Evolutionary conservation across 2,888 invertebrate species (phyloP).

Genomic region (Cynaeus angustus): DNA sequence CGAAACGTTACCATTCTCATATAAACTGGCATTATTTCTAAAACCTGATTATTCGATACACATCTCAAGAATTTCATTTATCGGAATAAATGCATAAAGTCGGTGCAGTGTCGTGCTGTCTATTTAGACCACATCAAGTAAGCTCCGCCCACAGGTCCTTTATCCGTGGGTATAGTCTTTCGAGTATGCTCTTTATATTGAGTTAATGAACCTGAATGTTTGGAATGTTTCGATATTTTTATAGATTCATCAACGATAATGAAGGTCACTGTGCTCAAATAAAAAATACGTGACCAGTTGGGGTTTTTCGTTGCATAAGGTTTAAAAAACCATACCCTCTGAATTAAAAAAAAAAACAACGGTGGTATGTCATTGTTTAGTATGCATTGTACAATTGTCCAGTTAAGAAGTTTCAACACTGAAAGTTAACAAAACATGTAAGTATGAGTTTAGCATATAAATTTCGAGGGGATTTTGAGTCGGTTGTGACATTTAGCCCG

Average conservation of each 20-base stretch:
- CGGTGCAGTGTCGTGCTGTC: background rate
- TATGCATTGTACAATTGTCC: background rate
- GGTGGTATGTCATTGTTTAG: background rate
- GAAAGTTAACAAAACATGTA: slow-evolving; percentile 6
- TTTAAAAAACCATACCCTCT: slow-evolving; percentile 11
- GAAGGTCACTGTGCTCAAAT: slow-evolving; percentile 45
- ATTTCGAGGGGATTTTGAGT: background rate
- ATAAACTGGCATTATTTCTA: too few relatives aligned
- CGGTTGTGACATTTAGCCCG: slow-evolving; percentile 24
- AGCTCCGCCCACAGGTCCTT: too few relatives aligned
- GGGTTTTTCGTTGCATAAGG: background rate
- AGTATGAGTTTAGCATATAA: slow-evolving; percentile 1
- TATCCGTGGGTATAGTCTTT: too few relatives aligned
- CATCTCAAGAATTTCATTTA: too few relatives aligned
- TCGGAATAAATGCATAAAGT: too few relatives aligned
- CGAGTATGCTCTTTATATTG: too few relatives aligned
- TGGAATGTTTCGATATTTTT: too few relatives aligned
- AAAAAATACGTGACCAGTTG: slow-evolving; percentile 47
- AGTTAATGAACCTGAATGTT: too few relatives aligned
- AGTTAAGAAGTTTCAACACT: background rate
- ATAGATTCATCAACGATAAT: too few relatives aligned
- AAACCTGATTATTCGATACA: too few relatives aligned
- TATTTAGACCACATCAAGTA: too few relatives aligned
- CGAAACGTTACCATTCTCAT: too few relatives aligned
- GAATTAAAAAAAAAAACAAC: slow-evolving; percentile 28